Percentiles rank a stretch among this genome's conserved stretches.
phyloP scores from a whole-genome alignment of 2,888 invertebrate genomes.

The Hirtodrosophila alboralis region DNA sequence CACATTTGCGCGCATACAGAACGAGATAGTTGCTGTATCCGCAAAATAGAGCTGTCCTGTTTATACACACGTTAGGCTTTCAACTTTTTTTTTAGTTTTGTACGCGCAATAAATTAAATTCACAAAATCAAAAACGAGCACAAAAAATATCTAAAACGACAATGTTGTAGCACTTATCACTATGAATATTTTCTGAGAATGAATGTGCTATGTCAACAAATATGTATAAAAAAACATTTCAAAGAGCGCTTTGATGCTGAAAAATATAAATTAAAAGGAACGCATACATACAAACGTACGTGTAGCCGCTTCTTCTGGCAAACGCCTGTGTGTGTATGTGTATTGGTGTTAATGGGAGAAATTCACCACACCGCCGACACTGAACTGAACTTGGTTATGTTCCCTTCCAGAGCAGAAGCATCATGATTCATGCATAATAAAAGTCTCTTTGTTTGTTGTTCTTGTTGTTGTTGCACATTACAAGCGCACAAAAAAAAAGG shows the following conservation, averaged over 20 bases:
- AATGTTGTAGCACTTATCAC: too few relatives aligned
- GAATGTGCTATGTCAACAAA: too few relatives aligned
- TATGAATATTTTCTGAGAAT: too few relatives aligned
- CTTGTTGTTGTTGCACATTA: slow-evolving; percentile 55
- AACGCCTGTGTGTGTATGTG: slow-evolving; percentile 19
- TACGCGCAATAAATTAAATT: slow-evolving; percentile 29
- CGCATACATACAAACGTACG: not conserved
- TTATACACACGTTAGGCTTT: slow-evolving; percentile 45
- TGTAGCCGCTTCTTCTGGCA: slow-evolving; percentile 8
- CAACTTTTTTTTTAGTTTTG: slow-evolving; percentile 32
- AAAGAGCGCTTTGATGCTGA: not conserved
- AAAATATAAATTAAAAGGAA: not conserved
- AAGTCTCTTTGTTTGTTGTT: slow-evolving; percentile 71
- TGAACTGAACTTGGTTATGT: slow-evolving; percentile 55
- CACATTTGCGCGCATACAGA: slow-evolving; percentile 29
- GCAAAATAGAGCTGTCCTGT: slow-evolving; percentile 47
- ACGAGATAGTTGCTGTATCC: slow-evolving; percentile 13
- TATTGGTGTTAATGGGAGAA: slow-evolving; percentile 49
- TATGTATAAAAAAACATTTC: not conserved
- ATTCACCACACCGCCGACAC: slow-evolving; percentile 58
- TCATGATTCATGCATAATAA: slow-evolving; percentile 67
- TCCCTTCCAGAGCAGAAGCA: slow-evolving; percentile 40
- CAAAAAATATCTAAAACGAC: too few relatives aligned
- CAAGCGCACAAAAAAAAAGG: slow-evolving; percentile 32
- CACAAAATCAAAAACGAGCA: slow-evolving; percentile 6